Evolutionary conservation across 2,113 vertebrate species (phyloP).

Genomic region (Noturus placidus): DNA sequence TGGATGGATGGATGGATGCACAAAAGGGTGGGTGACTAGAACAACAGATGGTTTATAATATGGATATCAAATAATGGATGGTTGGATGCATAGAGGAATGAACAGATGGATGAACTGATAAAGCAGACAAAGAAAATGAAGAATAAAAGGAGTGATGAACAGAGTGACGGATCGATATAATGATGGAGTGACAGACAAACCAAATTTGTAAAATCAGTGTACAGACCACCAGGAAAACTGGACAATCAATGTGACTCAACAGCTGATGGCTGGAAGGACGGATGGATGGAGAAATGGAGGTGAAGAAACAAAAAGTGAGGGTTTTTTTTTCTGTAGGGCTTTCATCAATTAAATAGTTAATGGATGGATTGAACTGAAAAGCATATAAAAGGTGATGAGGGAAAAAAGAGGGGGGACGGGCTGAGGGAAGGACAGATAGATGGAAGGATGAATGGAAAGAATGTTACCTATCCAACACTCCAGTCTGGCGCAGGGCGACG

Average conservation of each 20-base stretch:
- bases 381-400: neutral
- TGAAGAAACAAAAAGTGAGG: neutral
- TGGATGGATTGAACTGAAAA: neutral
- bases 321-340: neutral
- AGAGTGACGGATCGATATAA: neutral
- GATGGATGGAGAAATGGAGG: neutral
- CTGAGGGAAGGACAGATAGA: neutral
- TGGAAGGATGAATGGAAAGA: too few species aligned
- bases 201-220: neutral
- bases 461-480: constrained; percentile 96
- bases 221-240: neutral
- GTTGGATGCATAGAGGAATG: neutral
- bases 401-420: neutral
- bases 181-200: neutral
- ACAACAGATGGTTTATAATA: too few species aligned
- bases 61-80: neutral
- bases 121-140: neutral
- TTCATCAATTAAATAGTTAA: neutral
- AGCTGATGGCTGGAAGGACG: neutral
- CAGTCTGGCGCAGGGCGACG: constrained; percentile 91
- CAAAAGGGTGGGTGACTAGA: too few species aligned
- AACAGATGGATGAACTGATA: neutral
- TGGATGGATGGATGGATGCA: neutral
- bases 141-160: neutral
- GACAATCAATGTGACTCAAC: neutral